Percentiles rank a stretch among this genome's conserved stretches.
Evolutionary conservation across 2,797 vertebrate genomes (phyloP).

Genomic region (Coreius guichenoti): DNA sequence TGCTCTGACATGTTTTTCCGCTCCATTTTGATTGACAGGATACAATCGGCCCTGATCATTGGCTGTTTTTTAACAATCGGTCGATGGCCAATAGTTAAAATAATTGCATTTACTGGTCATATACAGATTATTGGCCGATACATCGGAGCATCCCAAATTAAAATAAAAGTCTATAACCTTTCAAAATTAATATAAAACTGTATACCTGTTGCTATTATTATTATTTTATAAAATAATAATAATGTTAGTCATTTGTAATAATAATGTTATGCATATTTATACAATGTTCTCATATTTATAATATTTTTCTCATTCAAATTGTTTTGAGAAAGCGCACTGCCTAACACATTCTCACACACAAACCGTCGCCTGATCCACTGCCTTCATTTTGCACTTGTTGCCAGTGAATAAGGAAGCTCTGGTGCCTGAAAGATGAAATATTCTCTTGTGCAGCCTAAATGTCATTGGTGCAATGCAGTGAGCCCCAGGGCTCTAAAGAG

Average conservation of each 20-base stretch:
- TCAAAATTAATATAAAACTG: not conserved
- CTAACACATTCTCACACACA: not conserved
- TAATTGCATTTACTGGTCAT: too few species aligned
- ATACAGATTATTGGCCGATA: too few species aligned
- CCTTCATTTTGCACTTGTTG: slow-evolving; percentile 23
- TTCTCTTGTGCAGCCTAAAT: slow-evolving; percentile 35
- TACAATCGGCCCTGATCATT: not conserved
- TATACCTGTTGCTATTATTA: not conserved
- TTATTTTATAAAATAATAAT: not conserved
- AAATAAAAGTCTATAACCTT: not conserved
- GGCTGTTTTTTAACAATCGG: too few species aligned
- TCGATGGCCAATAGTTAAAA: too few species aligned
- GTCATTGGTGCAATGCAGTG: slow-evolving; percentile 34
- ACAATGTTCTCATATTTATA: not conserved
- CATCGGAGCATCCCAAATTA: not conserved
- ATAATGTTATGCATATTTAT: not conserved
- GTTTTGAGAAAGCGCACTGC: not conserved
- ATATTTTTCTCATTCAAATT: not conserved
- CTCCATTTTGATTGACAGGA: not conserved
- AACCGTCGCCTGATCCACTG: not conserved
- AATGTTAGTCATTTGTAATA: not conserved
- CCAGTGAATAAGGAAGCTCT: not conserved
- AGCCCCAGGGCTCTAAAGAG: not conserved
- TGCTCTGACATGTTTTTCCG: not conserved
- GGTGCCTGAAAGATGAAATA: slow-evolving; percentile 25